phyloP scores from a whole-genome alignment of 1,140 invertebrate species.

The Neoseiulus cucumeris region DNA sequence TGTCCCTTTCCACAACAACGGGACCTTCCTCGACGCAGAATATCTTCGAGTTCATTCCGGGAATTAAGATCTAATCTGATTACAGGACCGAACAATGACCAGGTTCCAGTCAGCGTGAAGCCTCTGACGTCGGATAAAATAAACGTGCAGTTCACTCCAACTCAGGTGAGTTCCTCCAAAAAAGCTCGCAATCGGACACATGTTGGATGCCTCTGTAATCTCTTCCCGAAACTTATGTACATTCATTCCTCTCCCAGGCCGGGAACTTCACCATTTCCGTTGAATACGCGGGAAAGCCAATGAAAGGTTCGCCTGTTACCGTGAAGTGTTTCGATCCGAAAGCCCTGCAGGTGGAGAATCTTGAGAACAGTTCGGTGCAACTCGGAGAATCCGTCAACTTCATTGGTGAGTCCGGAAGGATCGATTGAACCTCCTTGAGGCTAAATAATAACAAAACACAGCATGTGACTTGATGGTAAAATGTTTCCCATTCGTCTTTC shows the following conservation, averaged over 20 bases:
- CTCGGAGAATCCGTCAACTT: constrained; percentile 59
- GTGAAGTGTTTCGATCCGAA: constrained; percentile 69
- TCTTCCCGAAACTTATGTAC: no score
- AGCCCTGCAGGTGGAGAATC: constrained; percentile 43
- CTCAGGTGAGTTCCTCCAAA: background rate
- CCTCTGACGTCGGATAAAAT: background rate
- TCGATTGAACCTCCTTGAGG: background rate
- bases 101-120: background rate
- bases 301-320: constrained; percentile 72
- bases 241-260: background rate
- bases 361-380: no score
- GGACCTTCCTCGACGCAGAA: no score
- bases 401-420: constrained; percentile 33
- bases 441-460: background rate
- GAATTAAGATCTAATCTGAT: no score
- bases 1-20: background rate
- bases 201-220: background rate
- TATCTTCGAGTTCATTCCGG: no score
- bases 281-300: constrained; percentile 70
- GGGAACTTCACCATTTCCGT: constrained; percentile 65
- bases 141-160: background rate
- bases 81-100: background rate
- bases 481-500: constrained; percentile 13
- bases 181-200: background rate
- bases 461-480: background rate